Conservation (phyloP, 2,113 vertebrate genomes). For the Excalfactoria chinensis region DNA sequence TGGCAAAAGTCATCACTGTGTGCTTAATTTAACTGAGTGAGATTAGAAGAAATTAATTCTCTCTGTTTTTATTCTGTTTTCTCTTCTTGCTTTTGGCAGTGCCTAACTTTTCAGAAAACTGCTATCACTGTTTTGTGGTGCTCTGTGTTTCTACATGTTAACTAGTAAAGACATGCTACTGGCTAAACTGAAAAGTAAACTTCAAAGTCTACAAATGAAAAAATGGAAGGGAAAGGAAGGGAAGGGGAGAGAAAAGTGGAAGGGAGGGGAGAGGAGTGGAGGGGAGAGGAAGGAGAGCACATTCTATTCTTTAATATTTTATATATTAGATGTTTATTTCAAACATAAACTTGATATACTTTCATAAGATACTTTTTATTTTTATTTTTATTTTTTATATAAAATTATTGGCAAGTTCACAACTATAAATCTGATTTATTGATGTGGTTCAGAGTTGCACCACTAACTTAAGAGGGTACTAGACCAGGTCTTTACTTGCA, state of each 20-base stretch:
- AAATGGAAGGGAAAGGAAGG: background rate
- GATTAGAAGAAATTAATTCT: background rate
- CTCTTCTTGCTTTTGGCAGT: background rate
- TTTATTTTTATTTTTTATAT: background rate
- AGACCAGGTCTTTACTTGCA: background rate
- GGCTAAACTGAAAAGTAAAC: background rate
- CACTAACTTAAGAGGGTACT: background rate
- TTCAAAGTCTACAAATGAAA: background rate
- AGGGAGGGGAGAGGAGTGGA: background rate
- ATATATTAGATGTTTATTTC: background rate
- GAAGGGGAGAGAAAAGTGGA: background rate
- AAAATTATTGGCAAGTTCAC: background rate
- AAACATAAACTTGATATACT: background rate
- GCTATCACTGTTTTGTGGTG: background rate
- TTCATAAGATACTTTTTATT: background rate
- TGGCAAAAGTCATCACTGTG: background rate
- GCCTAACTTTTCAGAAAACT: background rate
- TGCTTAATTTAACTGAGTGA: background rate
- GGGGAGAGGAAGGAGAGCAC: background rate
- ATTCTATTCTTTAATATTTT: background rate
- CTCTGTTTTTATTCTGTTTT: slow-evolving; percentile 1
- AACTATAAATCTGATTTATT: background rate
- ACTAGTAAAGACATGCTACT: background rate
- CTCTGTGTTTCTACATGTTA: background rate
- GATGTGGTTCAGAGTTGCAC: background rate